These are phyloP conservation scores for Eubasilissa splendida DNA, from an alignment of 2,888 invertebrate genomes.

Conservation along the genomic window DNA sequence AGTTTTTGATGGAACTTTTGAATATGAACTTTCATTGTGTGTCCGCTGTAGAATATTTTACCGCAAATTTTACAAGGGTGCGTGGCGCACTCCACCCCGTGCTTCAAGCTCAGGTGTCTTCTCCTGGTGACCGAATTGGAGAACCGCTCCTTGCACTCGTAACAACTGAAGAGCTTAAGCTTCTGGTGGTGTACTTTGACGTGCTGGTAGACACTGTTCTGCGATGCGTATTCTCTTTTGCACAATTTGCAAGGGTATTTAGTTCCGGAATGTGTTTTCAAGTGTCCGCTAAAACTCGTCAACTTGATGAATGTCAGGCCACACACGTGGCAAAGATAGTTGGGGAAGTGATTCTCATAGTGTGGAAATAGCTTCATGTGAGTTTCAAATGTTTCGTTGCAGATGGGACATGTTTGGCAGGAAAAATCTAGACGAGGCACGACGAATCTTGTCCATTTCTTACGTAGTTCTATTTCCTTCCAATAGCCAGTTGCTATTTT, in stretches of 20 bases:
- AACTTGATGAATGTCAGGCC: neutral
- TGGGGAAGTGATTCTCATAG: slow-evolving; percentile 29
- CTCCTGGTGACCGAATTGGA: neutral
- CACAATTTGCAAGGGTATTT: neutral
- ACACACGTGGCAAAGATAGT: slow-evolving; percentile 36
- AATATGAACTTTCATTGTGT: slow-evolving; percentile 1
- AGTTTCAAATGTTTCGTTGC: slow-evolving; percentile 19
- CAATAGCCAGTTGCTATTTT: slow-evolving; percentile 5
- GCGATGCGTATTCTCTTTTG: neutral
- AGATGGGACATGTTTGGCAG: slow-evolving; percentile 28
- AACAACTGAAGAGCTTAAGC: slow-evolving; percentile 2
- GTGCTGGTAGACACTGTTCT: neutral
- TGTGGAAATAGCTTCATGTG: neutral
- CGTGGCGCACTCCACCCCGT: neutral
- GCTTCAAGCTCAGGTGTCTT: slow-evolving; percentile 11
- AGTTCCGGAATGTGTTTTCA: slow-evolving; percentile 3
- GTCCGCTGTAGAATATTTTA: neutral
- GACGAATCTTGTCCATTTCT: neutral
- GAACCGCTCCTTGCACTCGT: slow-evolving; percentile 26
- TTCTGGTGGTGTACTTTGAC: slow-evolving; percentile 13
- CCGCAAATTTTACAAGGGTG: slow-evolving; percentile 21
- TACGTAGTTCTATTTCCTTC: slow-evolving; percentile 4
- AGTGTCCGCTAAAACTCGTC: neutral
- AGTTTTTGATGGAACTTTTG: slow-evolving; percentile 21
- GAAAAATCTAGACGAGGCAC: neutral